These are phyloP conservation scores for Smittia aterrima DNA, from an alignment of 2,888 invertebrate genomes.

Conservation along the genomic window DNA sequence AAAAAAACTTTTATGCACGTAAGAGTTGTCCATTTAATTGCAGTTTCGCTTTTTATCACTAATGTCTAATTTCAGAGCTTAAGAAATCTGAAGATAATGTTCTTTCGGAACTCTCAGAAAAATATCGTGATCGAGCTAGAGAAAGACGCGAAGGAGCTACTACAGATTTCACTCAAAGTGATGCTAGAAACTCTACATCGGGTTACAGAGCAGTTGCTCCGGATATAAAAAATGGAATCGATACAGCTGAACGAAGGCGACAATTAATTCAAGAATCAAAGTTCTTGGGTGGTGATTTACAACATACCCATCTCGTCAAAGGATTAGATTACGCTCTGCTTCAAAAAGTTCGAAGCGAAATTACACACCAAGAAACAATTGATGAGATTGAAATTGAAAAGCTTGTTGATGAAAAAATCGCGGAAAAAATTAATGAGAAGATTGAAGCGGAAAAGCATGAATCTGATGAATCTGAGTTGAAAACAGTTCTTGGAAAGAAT, in stretches of 20 bases:
- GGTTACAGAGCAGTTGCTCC: conserved; percentile 86
- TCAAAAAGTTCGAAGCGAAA: conserved; percentile 93
- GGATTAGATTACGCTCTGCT: conserved; percentile 89
- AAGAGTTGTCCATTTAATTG: background rate
- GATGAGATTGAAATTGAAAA: conserved; percentile 75
- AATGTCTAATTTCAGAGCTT: conserved; percentile 50
- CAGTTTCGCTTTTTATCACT: conserved; percentile 44
- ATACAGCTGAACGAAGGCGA: conserved; percentile 90
- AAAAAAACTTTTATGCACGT: conserved; percentile 90
- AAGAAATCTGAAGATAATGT: conserved; percentile 92
- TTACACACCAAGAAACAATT: conserved; percentile 54
- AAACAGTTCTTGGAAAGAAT: conserved; percentile 76
- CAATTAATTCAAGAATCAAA: conserved; percentile 98
- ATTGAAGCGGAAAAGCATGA: conserved; percentile 51
- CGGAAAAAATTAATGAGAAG: conserved; percentile 50
- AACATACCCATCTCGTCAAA: conserved; percentile 99
- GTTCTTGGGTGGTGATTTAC: conserved; percentile 99
- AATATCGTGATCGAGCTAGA: conserved; percentile 86
- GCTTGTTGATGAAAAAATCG: conserved; percentile 59
- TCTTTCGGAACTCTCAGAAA: conserved; percentile 88
- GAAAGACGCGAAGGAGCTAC: conserved; percentile 84
- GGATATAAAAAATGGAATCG: conserved; percentile 88
- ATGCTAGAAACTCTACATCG: conserved; percentile 75
- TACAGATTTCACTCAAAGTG: conserved; percentile 76
- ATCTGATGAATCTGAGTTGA: conserved; percentile 74